Evolutionary conservation across 1,140 invertebrate species (phyloP), one percentile per base, ranked within the genome.

Genomic region (Halictus rubicundus): DNA sequence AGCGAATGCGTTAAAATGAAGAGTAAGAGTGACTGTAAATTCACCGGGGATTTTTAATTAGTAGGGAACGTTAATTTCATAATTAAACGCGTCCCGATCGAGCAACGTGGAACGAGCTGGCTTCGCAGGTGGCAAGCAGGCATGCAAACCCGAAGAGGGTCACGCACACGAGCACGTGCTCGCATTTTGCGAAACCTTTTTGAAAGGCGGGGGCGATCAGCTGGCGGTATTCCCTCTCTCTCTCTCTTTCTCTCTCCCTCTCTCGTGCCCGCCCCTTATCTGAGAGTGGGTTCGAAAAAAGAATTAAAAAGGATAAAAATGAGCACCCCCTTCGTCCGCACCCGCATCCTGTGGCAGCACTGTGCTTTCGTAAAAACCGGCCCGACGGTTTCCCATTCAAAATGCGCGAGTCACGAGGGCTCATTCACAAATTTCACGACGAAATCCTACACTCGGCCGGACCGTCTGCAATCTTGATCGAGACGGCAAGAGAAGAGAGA

Each of bases 371-470:
- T 81, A 87, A 85, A 85, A 88, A 87, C 80, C 80, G 69, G 80
- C 66, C 74, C 52, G 76, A 82, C 83, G 85, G 83, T 85, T 83
- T 84, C 81, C 32, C 80, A 86, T 84, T 88, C 73, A 88, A 80
- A 87, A 87, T 78, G 75, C 82, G 70, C 87, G 84, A 88, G 87
- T 88, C 87, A 88, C 87, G 83, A 70, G 81, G 65, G 81, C 83
- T 88, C 87, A 88, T 88, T 88, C 87, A 88, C 85, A 87, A 77
- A 83, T 84, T 86, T 87, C 82, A 87, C 61, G 78, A 87, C 82
- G 85, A 87, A 87, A 87, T 71, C 63, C 84, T 87, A 87, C 74
- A 86, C 85, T 87, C 54, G 49, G 57, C 57, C 66, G 57, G 70
- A 72, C 65, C 81, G 84, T 86, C 81, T 83, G 81, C 84, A 68